Conservation (phyloP, 2,888 invertebrate genomes). For the Spodoptera exigua region DNA sequence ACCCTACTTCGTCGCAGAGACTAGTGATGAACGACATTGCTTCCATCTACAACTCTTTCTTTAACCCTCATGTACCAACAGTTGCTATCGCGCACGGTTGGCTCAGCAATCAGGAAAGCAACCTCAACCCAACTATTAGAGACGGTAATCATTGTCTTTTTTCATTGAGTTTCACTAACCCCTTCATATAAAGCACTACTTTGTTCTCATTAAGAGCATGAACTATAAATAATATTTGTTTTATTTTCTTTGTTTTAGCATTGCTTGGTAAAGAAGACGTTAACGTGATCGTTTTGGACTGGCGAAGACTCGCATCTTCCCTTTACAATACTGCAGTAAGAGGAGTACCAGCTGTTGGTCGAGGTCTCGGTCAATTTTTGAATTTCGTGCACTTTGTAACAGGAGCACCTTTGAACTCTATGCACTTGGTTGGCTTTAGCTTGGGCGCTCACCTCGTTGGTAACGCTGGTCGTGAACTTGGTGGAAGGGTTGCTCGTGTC, state of each 20-base stretch:
- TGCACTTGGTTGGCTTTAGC: slow-evolving; percentile 81
- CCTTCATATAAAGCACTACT: too few relatives aligned
- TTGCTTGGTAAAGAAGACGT: slow-evolving; percentile 63
- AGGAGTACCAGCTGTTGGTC: slow-evolving; percentile 72
- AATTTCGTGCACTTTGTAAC: slow-evolving; percentile 64
- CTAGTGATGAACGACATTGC: slow-evolving; percentile 62
- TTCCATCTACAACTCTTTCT: slow-evolving; percentile 70
- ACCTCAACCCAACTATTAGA: slow-evolving; percentile 68
- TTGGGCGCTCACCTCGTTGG: slow-evolving; percentile 81
- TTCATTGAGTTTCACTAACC: too few relatives aligned
- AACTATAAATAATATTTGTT: too few relatives aligned
- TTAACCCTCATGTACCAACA: slow-evolving; percentile 65
- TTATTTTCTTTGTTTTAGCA: slow-evolving; percentile 55
- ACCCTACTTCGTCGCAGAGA: slow-evolving; percentile 59
- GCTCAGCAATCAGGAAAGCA: slow-evolving; percentile 67
- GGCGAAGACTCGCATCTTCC: slow-evolving; percentile 66
- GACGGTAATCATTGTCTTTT: slow-evolving; percentile 57
- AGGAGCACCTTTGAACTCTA: slow-evolving; percentile 61
- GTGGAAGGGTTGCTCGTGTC: slow-evolving; percentile 70
- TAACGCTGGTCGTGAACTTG: slow-evolving; percentile 69
- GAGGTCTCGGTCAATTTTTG: slow-evolving; percentile 76
- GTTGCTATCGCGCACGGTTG: slow-evolving; percentile 75
- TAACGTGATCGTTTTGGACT: slow-evolving; percentile 76
- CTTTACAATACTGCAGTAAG: slow-evolving; percentile 68
- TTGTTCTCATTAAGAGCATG: too few relatives aligned